A percentile compares a stretch with the other conserved stretches of the same genome.
These are phyloP conservation scores for Drosophila neotestacea DNA, from an alignment of 2,888 invertebrate genomes.

Conservation along the genomic window DNA sequence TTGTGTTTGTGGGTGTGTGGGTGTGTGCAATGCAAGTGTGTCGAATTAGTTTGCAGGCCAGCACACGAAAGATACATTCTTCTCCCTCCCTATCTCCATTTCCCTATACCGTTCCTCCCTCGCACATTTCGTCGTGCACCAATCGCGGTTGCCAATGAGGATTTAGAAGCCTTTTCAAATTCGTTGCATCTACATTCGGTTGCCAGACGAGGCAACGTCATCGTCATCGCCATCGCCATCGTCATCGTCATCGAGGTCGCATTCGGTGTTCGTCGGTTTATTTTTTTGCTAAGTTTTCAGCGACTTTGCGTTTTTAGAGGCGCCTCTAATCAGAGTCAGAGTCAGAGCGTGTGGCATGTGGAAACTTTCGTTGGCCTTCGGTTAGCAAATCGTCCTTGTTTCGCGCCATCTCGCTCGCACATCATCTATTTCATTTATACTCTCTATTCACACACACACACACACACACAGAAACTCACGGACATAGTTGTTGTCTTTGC, in stretches of 20 bases:
- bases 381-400: slow-evolving; percentile 69
- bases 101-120: not conserved
- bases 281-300: slow-evolving; percentile 48
- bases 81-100: not conserved
- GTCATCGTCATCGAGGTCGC: slow-evolving; percentile 36
- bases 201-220: slow-evolving; percentile 35
- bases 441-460: slow-evolving; percentile 27
- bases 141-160: slow-evolving; percentile 66
- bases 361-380: slow-evolving; percentile 70
- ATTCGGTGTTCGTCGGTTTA: slow-evolving; percentile 41
- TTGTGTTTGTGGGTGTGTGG: slow-evolving; percentile 30
- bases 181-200: slow-evolving; percentile 71
- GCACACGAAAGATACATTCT: slow-evolving; percentile 29
- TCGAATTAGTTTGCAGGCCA: slow-evolving; percentile 52
- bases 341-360: slow-evolving; percentile 2
- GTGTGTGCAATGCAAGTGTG: slow-evolving; percentile 48
- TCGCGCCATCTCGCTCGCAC: slow-evolving; percentile 35
- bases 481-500: slow-evolving; percentile 44
- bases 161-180: slow-evolving; percentile 74
- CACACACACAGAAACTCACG: slow-evolving; percentile 3
- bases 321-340: slow-evolving; percentile 46
- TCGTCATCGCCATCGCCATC: slow-evolving; percentile 9
- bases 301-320: slow-evolving; percentile 46
- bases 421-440: slow-evolving; percentile 50
- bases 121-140: slow-evolving; percentile 52